phyloP scores from a whole-genome alignment of 2,797 vertebrate species.

The Phataginus tetradactyla region DNA sequence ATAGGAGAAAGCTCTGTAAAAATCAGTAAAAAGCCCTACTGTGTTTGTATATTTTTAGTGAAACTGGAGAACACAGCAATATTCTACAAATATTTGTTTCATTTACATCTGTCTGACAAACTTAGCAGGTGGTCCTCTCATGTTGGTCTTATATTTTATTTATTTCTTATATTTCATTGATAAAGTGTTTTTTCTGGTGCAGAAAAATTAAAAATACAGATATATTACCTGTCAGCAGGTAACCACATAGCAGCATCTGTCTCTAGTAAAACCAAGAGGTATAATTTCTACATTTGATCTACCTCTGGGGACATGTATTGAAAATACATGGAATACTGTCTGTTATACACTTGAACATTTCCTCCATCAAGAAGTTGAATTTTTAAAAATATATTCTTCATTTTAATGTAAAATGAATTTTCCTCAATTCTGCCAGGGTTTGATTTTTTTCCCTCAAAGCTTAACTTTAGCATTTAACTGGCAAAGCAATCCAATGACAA shows the following conservation, averaged over 20 bases:
- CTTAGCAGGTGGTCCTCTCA: neutral
- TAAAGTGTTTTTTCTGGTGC: neutral
- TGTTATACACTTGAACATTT: neutral
- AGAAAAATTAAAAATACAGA: neutral
- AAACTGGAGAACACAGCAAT: neutral
- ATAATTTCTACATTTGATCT: neutral
- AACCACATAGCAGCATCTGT: neutral
- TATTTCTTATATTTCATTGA: neutral
- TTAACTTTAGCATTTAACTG: conserved; percentile 35
- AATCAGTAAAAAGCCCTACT: neutral
- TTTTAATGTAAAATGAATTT: neutral
- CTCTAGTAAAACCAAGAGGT: neutral
- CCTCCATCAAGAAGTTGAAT: neutral
- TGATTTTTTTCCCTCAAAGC: neutral
- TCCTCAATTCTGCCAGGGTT: neutral
- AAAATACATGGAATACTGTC: neutral
- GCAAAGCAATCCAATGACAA: conserved; percentile 42
- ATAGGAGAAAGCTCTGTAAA: neutral
- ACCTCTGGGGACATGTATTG: neutral
- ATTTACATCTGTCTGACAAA: neutral
- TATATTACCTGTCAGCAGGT: neutral
- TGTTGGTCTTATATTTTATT: neutral
- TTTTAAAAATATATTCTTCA: neutral
- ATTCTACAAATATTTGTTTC: neutral
- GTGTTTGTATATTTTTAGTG: neutral